A percentile compares a stretch with the other conserved stretches of the same genome.
Conservation (phyloP, 2,888 invertebrate genomes). For the Anorthoa munda region DNA sequence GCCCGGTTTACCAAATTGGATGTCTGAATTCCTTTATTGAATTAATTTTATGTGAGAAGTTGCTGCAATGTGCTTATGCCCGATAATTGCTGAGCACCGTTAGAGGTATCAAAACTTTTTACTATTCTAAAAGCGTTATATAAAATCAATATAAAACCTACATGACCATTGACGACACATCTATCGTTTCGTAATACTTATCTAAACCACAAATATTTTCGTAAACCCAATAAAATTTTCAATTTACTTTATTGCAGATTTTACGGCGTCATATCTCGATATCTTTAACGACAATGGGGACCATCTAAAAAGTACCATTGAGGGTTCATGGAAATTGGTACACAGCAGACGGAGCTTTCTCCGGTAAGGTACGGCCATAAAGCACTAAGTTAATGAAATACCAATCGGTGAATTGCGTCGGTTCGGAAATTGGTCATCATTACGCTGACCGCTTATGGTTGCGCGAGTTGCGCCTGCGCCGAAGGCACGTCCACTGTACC, state of each 20-base stretch:
- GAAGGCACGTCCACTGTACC: slow-evolving; percentile 71
- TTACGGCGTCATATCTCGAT: slow-evolving; percentile 31
- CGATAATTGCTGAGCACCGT: slow-evolving; percentile 12
- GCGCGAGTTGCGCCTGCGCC: slow-evolving; percentile 71
- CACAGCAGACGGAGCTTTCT: slow-evolving; percentile 60
- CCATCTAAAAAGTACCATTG: slow-evolving; percentile 50
- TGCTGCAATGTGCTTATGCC: not conserved
- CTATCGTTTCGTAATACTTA: slow-evolving; percentile 25
- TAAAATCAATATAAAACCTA: slow-evolving; percentile 33
- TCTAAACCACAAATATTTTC: slow-evolving; percentile 50
- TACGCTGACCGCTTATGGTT: slow-evolving; percentile 78
- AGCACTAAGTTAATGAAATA: slow-evolving; percentile 69
- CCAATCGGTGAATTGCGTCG: slow-evolving; percentile 69
- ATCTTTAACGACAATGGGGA: slow-evolving; percentile 48
- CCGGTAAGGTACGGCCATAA: slow-evolving; percentile 49
- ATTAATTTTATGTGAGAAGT: slow-evolving; percentile 38
- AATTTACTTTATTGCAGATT: slow-evolving; percentile 50
- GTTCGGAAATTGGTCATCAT: slow-evolving; percentile 83
- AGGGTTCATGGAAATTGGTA: slow-evolving; percentile 40
- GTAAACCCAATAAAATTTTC: slow-evolving; percentile 45
- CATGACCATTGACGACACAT: slow-evolving; percentile 7
- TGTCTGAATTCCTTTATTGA: slow-evolving; percentile 53
- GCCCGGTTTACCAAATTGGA: slow-evolving; percentile 68
- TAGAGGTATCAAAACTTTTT: slow-evolving; percentile 4
- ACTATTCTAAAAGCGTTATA: not conserved